Evolutionary conservation across 2,888 invertebrate genomes (phyloP).

Genomic region (Drosophila antonietae): DNA sequence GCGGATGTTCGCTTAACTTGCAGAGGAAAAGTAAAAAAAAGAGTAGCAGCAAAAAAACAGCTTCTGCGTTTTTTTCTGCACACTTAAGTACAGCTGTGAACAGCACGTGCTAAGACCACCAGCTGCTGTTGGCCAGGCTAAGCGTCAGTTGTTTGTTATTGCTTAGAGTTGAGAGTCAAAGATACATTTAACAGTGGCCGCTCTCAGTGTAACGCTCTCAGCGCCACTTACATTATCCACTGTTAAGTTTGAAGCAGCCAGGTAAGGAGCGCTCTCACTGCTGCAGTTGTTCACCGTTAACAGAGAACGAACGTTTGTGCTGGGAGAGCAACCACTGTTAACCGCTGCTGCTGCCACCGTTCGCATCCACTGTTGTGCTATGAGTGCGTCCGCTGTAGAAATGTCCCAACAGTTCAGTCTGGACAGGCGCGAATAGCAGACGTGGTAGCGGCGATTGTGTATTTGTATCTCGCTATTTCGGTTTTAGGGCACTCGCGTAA

Average conservation of each 20-base stretch:
- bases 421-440: constrained; percentile 45
- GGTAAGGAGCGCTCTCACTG: neutral
- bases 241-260: constrained; percentile 4
- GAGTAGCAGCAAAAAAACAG: constrained; percentile 1
- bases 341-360: constrained; percentile 3
- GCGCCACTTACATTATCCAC: constrained; percentile 3
- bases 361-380: constrained; percentile 10
- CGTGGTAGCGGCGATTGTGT: constrained; percentile 42
- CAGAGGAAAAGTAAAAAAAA: constrained; percentile 15
- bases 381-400: constrained; percentile 23
- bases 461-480: constrained; percentile 8
- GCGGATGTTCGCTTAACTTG: constrained; percentile 44
- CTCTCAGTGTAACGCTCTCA: neutral
- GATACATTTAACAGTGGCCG: neutral
- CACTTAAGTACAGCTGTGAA: constrained; percentile 50
- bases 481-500: constrained; percentile 52
- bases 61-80: constrained; percentile 11
- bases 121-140: constrained; percentile 37
- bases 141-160: constrained; percentile 33
- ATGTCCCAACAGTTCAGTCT: constrained; percentile 58
- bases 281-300: neutral
- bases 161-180: constrained; percentile 20
- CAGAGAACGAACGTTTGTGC: neutral
- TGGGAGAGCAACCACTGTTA: constrained; percentile 19
- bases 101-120: constrained; percentile 48